phyloP scores from a whole-genome alignment of 2,888 invertebrate genomes.

The Drosophila anomelani region DNA sequence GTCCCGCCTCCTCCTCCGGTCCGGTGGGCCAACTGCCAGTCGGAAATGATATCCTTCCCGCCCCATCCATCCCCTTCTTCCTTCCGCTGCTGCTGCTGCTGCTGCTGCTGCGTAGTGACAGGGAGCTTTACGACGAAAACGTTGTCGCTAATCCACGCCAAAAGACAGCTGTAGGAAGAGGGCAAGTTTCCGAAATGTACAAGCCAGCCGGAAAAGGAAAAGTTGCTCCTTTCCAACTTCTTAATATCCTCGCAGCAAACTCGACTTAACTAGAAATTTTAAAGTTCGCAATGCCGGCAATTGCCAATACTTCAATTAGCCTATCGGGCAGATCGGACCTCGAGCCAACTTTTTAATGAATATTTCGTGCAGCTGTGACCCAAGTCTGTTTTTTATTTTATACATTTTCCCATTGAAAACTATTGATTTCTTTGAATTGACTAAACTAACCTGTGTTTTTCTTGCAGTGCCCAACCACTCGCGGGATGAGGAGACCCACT shows the following conservation, averaged over 20 bases:
- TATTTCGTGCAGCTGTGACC: constrained; percentile 10
- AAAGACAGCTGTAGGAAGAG: constrained; percentile 1
- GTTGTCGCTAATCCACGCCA: constrained; percentile 13
- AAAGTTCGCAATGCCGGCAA: background rate
- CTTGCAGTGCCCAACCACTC: constrained; percentile 84
- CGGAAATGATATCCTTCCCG: constrained; percentile 4
- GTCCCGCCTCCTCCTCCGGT: background rate
- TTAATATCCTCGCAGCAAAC: background rate
- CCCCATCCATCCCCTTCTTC: too few relatives aligned
- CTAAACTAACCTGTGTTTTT: too few relatives aligned
- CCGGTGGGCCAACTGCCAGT: background rate
- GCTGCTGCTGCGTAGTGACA: background rate
- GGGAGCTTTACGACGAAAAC: constrained; percentile 7
- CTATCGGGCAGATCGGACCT: background rate
- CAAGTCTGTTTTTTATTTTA: too few relatives aligned
- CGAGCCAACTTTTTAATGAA: constrained; percentile 12
- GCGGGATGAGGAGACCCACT: constrained; percentile 89
- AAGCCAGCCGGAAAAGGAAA: background rate
- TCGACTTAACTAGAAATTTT: background rate
- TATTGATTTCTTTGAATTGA: too few relatives aligned
- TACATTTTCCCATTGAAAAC: too few relatives aligned
- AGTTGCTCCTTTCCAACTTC: background rate
- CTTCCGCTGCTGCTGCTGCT: background rate
- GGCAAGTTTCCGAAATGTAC: constrained; percentile 5
- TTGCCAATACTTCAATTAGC: constrained; percentile 5